Evolutionary conservation across 92 coral and sea anemone genomes (phyloP).

Genomic region (Siderastrea siderea): DNA sequence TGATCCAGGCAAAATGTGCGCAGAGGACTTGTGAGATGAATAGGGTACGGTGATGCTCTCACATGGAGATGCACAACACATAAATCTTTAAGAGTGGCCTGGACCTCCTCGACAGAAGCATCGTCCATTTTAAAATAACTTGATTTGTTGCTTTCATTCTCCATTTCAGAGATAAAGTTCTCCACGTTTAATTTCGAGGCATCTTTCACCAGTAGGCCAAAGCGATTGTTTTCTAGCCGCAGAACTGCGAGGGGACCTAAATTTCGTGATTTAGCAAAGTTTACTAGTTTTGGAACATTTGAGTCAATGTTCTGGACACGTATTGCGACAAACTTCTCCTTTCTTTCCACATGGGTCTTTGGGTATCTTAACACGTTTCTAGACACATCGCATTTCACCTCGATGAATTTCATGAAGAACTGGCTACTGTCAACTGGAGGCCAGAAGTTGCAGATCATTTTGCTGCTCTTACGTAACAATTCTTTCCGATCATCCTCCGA

Average conservation of each 20-base stretch:
- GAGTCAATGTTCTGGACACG: background rate
- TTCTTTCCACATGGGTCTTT: constrained; percentile 30
- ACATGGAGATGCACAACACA: constrained; percentile 75
- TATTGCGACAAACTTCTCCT: constrained; percentile 32
- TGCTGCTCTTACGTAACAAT: constrained; percentile 43
- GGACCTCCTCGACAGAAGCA: constrained; percentile 33
- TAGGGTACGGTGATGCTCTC: constrained; percentile 75
- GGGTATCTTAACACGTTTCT: constrained; percentile 61
- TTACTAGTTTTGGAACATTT: background rate
- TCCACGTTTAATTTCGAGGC: constrained; percentile 46
- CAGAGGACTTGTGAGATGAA: constrained; percentile 74
- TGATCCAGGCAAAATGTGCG: constrained; percentile 50
- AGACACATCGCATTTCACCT: constrained; percentile 42
- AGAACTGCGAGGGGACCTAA: constrained; percentile 15
- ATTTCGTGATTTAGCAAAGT: constrained; percentile 7
- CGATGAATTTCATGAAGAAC: constrained; percentile 61
- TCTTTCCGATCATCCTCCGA: constrained; percentile 50
- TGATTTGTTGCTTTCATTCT: constrained; percentile 39
- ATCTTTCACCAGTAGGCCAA: constrained; percentile 46
- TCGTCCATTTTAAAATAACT: constrained; percentile 20
- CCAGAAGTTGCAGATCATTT: constrained; percentile 72
- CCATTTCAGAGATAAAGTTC: constrained; percentile 52
- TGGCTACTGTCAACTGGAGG: constrained; percentile 79
- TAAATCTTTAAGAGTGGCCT: constrained; percentile 14
- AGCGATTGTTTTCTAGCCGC: constrained; percentile 52